Conservation (phyloP, 2,888 invertebrate species). For the Yponomeuta malinellus region DNA sequence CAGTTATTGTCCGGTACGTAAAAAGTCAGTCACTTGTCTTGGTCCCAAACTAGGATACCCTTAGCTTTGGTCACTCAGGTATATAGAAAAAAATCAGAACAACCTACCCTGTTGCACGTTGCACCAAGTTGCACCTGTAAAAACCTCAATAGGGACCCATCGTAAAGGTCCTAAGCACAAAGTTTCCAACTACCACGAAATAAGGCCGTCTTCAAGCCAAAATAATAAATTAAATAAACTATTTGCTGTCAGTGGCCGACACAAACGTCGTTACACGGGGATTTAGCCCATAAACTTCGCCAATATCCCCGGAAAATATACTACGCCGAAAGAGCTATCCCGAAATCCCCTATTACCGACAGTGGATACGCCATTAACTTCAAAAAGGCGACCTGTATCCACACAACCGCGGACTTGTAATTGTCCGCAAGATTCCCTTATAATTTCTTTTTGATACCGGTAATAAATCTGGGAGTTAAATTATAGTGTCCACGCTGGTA, state of each 20-base stretch:
- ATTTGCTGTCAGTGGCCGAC: not conserved
- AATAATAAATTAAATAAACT: not conserved
- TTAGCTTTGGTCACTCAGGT: too few species aligned
- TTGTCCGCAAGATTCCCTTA: slow-evolving; percentile 40
- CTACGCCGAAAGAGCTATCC: not conserved
- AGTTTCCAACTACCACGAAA: not conserved
- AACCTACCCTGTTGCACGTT: too few species aligned
- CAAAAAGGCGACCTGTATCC: not conserved
- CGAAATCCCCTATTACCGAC: slow-evolving; percentile 9
- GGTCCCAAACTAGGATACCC: too few species aligned
- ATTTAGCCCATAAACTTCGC: slow-evolving; percentile 4
- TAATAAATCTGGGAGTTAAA: slow-evolving; percentile 63
- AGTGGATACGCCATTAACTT: not conserved
- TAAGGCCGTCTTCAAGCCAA: not conserved
- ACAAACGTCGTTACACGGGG: not conserved
- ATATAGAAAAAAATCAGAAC: too few species aligned
- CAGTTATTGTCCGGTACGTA: too few species aligned
- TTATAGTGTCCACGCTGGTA: slow-evolving; percentile 43
- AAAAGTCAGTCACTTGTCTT: too few species aligned
- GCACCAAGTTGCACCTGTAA: too few species aligned
- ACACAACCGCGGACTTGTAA: not conserved
- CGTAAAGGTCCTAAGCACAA: too few species aligned
- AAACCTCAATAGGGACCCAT: too few species aligned
- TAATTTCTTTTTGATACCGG: slow-evolving; percentile 68
- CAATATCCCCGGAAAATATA: slow-evolving; percentile 4